Conservation (phyloP, 2,113 vertebrate species). For the Petromus typicus region DNA sequence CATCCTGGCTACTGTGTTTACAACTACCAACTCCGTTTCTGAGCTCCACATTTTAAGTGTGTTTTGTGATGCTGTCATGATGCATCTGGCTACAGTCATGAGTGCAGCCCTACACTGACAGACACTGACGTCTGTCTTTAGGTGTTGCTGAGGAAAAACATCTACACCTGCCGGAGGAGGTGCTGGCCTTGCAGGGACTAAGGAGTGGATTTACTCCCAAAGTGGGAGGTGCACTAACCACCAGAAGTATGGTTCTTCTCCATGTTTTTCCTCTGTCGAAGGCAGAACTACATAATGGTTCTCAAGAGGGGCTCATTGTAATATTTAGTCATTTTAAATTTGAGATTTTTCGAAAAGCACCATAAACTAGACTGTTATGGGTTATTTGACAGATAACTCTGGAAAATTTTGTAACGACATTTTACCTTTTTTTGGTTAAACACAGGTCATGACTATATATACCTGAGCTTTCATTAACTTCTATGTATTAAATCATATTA, state of each 20-base stretch:
- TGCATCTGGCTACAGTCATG: background rate
- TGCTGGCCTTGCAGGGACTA: background rate
- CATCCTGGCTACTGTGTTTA: too few species aligned
- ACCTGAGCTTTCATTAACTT: background rate
- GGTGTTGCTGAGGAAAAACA: too few species aligned
- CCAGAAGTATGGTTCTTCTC: background rate
- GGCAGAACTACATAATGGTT: background rate
- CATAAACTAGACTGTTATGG: background rate
- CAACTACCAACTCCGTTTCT: too few species aligned
- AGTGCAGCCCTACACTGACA: background rate
- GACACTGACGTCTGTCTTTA: background rate
- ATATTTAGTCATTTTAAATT: background rate
- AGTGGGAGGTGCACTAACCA: too few species aligned
- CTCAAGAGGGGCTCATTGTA: background rate
- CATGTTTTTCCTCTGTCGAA: background rate
- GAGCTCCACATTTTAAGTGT: too few species aligned
- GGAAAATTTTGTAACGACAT: background rate
- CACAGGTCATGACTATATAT: background rate
- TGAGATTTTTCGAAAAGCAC: background rate
- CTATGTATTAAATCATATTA: background rate
- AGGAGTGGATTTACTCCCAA: background rate
- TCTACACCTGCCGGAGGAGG: background rate
- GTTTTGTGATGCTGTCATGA: too few species aligned
- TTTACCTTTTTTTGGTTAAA: background rate
- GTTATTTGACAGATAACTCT: constrained; percentile 8